Evolutionary conservation across 1,140 invertebrate genomes (phyloP), one percentile per base, ranked within the genome.

Genomic region (Dendroctonus valens): DNA sequence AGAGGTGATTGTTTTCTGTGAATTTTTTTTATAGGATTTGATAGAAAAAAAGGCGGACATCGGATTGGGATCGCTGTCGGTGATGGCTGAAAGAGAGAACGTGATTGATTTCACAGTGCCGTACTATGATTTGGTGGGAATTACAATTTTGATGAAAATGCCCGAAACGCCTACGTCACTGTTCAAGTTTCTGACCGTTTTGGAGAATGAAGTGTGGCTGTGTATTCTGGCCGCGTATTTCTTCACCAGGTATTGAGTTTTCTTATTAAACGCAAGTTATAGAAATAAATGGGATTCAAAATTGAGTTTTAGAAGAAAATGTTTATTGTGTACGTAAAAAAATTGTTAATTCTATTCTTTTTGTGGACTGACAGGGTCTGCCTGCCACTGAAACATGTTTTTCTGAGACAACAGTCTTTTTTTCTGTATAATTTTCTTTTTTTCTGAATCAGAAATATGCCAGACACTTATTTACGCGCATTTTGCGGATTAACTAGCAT

Each of bases 141-240:
- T 96, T 15, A 93, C 92, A 0, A 97, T 97, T 70, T 81, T 97
- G 70, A 94, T 95, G 90, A 88, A 89, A 72, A 86, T 92, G 72
- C 87, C 90, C 0, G 87, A 89, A 71, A 83, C 85, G 0, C 86
- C 88, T 39, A 95, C 92, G 6, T 96, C 94, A 0, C 82, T 98
- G 5, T 98, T 98, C 79, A 98, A 98, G 81, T 99, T 99, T 77
- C 84, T 99, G 26, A 97, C 94, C 0, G 97, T 99, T 5, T 80
- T 99, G 59, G 96, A 99, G 78, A 91, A 91, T 67, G 91, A 95
- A 70, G 97, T 99, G 0, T 99, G 97, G 97, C 83, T 94, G 6
- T 97, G 94, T 72, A 98, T 98, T 73, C 81, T 98, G 53, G 94
- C 88, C 0, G 95, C 96, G 0, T 99, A 97, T 77, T 91, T 97